These are phyloP conservation scores for Ptychodera flava DNA, from an alignment of 35 echinoderm and acorn worm species.

Conservation along the genomic window DNA sequence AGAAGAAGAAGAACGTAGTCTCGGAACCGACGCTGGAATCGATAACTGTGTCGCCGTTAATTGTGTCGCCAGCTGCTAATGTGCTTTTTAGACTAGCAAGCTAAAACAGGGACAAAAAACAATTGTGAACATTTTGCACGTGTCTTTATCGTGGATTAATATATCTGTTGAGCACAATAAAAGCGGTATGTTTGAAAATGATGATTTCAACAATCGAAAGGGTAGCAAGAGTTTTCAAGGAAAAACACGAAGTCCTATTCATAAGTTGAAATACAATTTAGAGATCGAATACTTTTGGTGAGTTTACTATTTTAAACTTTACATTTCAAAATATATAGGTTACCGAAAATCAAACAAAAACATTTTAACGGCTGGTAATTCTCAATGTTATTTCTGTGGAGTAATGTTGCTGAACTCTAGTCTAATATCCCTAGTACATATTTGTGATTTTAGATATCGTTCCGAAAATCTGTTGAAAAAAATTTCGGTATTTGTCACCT, in stretches of 20 bases:
- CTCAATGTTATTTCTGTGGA: neutral
- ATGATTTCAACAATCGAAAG: no score
- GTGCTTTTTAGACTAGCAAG: neutral
- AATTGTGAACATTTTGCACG: neutral
- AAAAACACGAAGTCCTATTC: neutral
- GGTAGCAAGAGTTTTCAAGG: neutral
- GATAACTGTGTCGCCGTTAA: constrained; percentile 5
- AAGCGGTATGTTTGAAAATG: neutral
- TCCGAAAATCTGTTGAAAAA: no score
- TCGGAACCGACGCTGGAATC: constrained; percentile 21
- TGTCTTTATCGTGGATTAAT: neutral
- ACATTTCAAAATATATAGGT: no score
- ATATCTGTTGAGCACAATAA: neutral
- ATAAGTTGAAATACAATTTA: no score
- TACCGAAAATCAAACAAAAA: neutral
- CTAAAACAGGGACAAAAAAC: neutral
- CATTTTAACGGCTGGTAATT: neutral
- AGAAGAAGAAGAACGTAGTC: constrained; percentile 27
- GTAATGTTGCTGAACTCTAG: neutral
- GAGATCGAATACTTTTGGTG: no score
- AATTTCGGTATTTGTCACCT: neutral
- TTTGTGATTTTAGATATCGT: no score
- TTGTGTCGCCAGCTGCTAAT: neutral
- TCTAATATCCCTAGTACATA: no score
- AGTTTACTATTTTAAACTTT: no score